These are phyloP conservation scores for Phaethon lepturus DNA, from an alignment of 2,113 vertebrate species.

Conservation along the genomic window DNA sequence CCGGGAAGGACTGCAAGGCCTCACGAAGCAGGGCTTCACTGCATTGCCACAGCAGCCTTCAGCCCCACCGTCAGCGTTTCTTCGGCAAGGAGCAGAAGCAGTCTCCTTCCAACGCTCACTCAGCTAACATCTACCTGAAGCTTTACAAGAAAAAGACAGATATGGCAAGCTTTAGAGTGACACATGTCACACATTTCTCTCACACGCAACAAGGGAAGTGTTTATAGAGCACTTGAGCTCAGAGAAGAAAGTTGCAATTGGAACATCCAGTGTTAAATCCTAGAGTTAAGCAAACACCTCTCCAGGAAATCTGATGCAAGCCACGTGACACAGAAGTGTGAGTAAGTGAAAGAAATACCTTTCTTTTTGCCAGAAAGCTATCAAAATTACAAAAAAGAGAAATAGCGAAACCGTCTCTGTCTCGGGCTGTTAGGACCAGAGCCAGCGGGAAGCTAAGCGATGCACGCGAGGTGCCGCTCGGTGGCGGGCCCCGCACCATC, in stretches of 20 bases:
- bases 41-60: not conserved
- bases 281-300: not conserved
- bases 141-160: not conserved
- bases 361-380: not conserved
- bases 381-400: not conserved
- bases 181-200: not conserved
- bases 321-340: not conserved
- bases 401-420: not conserved
- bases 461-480: fast-evolving
- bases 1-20: not conserved
- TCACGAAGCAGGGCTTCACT: not conserved
- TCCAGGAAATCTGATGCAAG: not conserved
- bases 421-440: not conserved
- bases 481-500: not conserved
- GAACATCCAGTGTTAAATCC: not conserved
- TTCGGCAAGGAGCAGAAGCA: not conserved
- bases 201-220: not conserved
- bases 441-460: not conserved
- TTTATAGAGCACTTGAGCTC: not conserved
- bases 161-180: not conserved
- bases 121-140: not conserved
- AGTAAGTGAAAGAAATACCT: not conserved
- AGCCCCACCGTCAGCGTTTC: not conserved
- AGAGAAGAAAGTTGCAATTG: not conserved
- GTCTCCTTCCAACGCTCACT: not conserved